These are phyloP conservation scores for Callionymus lyra DNA, from an alignment of 2,113 vertebrate species.

Conservation along the genomic window DNA sequence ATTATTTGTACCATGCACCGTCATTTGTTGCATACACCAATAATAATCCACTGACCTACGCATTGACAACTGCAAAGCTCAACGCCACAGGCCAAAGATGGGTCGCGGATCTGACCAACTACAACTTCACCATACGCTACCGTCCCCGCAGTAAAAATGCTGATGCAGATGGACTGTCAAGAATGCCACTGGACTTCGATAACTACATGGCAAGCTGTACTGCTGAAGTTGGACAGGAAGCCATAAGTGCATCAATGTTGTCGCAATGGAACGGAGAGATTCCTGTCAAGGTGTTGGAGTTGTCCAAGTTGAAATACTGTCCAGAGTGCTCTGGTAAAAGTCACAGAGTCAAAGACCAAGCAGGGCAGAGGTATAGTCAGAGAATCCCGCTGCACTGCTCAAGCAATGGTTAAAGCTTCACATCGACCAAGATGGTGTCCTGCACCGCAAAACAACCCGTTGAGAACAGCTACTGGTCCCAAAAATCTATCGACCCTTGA, in stretches of 20 bases:
- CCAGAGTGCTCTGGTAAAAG: not conserved
- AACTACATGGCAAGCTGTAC: not conserved
- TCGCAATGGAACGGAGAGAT: not conserved
- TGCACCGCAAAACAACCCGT: not conserved
- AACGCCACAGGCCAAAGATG: not conserved
- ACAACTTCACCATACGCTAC: constrained; percentile 1
- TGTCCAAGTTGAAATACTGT: not conserved
- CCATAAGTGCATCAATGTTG: not conserved
- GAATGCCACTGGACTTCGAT: not conserved
- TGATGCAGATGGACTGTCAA: not conserved
- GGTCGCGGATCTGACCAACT: constrained; percentile 1
- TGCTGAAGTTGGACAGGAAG: not conserved
- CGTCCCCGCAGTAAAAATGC: not conserved
- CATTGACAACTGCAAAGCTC: not conserved
- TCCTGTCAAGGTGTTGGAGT: not conserved
- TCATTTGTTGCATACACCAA: not conserved
- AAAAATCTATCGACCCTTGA: not conserved
- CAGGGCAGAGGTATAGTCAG: not conserved
- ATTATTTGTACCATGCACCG: not conserved
- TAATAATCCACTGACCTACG: not conserved
- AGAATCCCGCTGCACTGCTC: not conserved
- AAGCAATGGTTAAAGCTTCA: constrained; percentile 1
- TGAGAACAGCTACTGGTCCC: not conserved
- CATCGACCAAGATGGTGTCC: not conserved
- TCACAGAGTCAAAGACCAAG: not conserved